phyloP scores from a whole-genome alignment of 1,140 invertebrate genomes.

The Dolichoris vasculosae region DNA sequence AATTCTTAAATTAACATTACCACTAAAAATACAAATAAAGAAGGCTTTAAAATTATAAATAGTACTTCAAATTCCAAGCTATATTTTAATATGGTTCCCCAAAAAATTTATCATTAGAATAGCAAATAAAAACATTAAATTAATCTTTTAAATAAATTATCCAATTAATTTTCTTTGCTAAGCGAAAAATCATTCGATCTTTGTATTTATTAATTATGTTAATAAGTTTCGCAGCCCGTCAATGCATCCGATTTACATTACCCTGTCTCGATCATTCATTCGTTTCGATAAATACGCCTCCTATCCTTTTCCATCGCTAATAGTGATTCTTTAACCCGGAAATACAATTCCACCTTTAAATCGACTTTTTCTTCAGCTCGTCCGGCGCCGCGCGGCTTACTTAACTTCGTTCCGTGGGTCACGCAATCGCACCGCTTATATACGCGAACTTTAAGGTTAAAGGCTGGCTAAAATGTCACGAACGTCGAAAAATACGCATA shows the following conservation, averaged over 20 bases:
- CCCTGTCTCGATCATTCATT: background rate
- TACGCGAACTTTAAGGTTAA: constrained; percentile 59
- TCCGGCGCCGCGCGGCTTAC: constrained; percentile 1
- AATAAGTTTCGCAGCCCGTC: background rate
- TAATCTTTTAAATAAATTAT: too few species aligned
- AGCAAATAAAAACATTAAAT: too few species aligned
- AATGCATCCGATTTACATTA: background rate
- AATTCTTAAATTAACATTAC: too few species aligned
- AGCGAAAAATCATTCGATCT: background rate
- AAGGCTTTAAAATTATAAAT: too few species aligned
- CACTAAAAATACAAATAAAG: too few species aligned
- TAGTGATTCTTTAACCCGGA: constrained; percentile 37
- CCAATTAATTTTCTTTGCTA: background rate
- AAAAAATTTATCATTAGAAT: too few species aligned
- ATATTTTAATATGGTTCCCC: too few species aligned
- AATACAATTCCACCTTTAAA: constrained; percentile 14
- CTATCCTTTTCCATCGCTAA: background rate
- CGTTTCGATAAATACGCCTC: background rate
- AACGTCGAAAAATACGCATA: constrained; percentile 58
- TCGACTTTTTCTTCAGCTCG: constrained; percentile 3
- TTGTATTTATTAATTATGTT: background rate
- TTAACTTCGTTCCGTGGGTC: constrained; percentile 48
- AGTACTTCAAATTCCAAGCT: too few species aligned
- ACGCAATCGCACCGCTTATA: constrained; percentile 52
- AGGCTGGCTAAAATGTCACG: constrained; percentile 61